Base-by-base conservation (phyloP, 2,888 invertebrate genomes). In the Scelioninae gen. 1 region DNA sequence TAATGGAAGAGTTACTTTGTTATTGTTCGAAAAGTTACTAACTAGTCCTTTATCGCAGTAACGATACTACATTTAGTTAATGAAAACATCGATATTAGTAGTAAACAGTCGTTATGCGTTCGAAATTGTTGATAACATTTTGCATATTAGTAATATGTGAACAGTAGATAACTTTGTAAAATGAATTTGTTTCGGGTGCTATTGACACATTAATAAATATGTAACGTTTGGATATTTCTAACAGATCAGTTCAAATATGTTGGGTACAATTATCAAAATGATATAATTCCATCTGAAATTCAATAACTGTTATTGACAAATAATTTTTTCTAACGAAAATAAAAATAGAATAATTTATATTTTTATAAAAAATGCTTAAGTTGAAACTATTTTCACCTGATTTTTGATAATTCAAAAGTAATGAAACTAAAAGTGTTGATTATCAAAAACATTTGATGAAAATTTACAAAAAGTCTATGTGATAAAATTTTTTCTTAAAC, bases 1-100 rank as follows among this genome's bases (percentile, higher is more conserved):
- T 75, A 65, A 65, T 65, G 65, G 56, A 65, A 65, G 75, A 65
- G 65, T 65, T 75, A 58, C 62, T 75, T 58, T 32, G 63, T 45
- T 62, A 62, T 74, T 65, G 58, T 65, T 75, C 49, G 34, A 56
- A 65, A 65, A 65, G 56, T 75, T 75, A 75, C 31, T 56, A 65
- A 63, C 45, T 74, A 55, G 63, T 62, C 72, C 62, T 72, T 72
- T 72, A 63, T 63, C 34, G 55, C 5, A 55, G 29, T 56, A 74
- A 63, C 58, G 62, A 29, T 55, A 55, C 56, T 56, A 38, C 47
- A 65, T 65, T 65, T 65, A 49, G 49, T 43, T 75, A 65, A 63
- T 38, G 55, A 63, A 74, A 63, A 72, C 56, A 56, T 74, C 63
- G 63, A 63, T 74, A 63, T 63, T 74, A 56, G 45, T 29, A 31